A percentile compares a stretch with the other conserved stretches of the same genome.
Conservation (phyloP, 2,113 vertebrate species). For the Grammomys dolichurus region DNA sequence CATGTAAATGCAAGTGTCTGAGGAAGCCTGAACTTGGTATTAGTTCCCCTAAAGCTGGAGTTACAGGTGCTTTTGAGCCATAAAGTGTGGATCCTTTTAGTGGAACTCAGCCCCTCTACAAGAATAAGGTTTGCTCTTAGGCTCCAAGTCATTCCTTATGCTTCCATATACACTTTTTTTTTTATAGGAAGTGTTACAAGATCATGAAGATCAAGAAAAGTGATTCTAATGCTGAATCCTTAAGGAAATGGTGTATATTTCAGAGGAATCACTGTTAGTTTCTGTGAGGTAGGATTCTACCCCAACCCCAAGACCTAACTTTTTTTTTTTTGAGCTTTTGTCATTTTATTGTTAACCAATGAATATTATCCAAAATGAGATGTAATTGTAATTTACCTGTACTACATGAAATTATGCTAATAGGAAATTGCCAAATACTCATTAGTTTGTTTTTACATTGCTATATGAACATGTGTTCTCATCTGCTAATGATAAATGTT, state of each 20-base stretch:
- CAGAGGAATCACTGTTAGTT: not conserved
- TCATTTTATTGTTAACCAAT: constrained; percentile 94
- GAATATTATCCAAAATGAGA: constrained; percentile 91
- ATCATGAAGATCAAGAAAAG: not conserved
- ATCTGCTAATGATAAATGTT: constrained; percentile 83
- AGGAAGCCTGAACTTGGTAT: not conserved
- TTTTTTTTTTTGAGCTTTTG: constrained; percentile 82
- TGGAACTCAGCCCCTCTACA: not conserved
- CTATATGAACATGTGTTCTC: constrained; percentile 85
- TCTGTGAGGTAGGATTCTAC: not conserved
- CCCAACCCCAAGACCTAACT: not conserved
- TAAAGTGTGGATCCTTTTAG: not conserved
- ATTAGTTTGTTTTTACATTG: constrained; percentile 82
- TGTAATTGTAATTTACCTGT: constrained; percentile 90
- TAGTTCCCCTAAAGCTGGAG: not conserved
- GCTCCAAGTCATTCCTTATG: not conserved
- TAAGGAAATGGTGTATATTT: not conserved
- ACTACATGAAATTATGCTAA: constrained; percentile 89
- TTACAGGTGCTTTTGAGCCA: not conserved
- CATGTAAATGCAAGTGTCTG: not conserved
- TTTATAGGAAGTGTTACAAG: not conserved
- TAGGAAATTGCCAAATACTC: constrained; percentile 75
- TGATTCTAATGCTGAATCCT: not conserved
- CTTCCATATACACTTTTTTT: not conserved
- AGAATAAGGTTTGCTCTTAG: not conserved